These are phyloP conservation scores for Lophius americanus DNA, from an alignment of 2,797 vertebrate genomes.

Conservation along the genomic window DNA sequence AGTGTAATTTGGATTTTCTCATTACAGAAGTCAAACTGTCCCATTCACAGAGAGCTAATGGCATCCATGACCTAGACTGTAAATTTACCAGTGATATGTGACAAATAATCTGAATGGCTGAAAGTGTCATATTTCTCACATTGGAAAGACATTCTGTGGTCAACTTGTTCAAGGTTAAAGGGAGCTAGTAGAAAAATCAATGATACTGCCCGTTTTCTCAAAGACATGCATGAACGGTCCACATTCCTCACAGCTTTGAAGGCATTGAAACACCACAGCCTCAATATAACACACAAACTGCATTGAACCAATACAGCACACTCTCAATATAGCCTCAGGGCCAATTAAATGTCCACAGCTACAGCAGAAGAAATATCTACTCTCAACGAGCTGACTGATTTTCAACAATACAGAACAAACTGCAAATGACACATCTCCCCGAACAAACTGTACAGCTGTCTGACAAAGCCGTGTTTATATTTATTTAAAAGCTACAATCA, in stretches of 20 bases:
- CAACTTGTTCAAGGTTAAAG: slow-evolving; percentile 59
- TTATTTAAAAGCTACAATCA: slow-evolving; percentile 67
- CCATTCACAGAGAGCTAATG: slow-evolving; percentile 67
- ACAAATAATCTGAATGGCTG: slow-evolving; percentile 66
- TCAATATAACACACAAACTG: slow-evolving; percentile 37
- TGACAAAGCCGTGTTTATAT: slow-evolving; percentile 52
- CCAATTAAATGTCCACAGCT: slow-evolving; percentile 38
- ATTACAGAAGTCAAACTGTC: slow-evolving; percentile 61
- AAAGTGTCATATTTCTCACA: slow-evolving; percentile 54
- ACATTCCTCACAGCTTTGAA: slow-evolving; percentile 46
- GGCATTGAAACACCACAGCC: slow-evolving; percentile 23
- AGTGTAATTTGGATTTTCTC: slow-evolving; percentile 64
- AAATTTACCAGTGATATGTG: slow-evolving; percentile 65
- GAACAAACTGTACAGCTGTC: slow-evolving; percentile 32
- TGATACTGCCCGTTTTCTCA: slow-evolving; percentile 24
- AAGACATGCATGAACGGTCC: slow-evolving; percentile 51
- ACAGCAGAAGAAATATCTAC: slow-evolving; percentile 48
- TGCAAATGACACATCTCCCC: slow-evolving; percentile 39
- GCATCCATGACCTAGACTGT: slow-evolving; percentile 73
- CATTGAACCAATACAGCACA: background rate
- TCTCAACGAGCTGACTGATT: slow-evolving; percentile 42
- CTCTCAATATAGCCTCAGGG: slow-evolving; percentile 47
- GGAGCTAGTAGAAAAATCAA: slow-evolving; percentile 43
- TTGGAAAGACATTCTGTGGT: slow-evolving; percentile 31
- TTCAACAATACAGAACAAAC: slow-evolving; percentile 23